Evolutionary conservation across 2,797 vertebrate species (phyloP).

Genomic region (Microcaecilia unicolor): DNA sequence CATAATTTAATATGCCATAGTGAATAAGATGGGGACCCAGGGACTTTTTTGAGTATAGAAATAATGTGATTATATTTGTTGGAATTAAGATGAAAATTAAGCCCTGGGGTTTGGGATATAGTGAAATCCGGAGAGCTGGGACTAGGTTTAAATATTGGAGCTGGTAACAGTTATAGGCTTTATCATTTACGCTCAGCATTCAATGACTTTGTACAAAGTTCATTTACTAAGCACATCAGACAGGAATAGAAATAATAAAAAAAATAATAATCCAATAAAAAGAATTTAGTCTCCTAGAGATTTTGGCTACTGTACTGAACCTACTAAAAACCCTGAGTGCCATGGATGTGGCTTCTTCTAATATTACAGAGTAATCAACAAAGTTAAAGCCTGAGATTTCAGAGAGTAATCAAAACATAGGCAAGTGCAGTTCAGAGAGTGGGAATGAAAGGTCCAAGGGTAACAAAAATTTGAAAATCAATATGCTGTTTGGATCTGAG

Average conservation of each 20-base stretch:
- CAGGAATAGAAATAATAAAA: conserved; percentile 45
- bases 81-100: too few species aligned
- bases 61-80: too few species aligned
- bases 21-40: too few species aligned
- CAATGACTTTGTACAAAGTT: conserved; percentile 29
- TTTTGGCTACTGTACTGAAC: too few species aligned
- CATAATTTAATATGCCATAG: too few species aligned
- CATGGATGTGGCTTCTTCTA: conserved; percentile 22
- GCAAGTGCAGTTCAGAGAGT: conserved; percentile 17
- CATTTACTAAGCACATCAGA: conserved; percentile 44
- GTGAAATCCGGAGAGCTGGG: too few species aligned
- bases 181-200: too few species aligned
- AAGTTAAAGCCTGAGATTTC: conserved; percentile 8
- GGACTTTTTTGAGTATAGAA: too few species aligned
- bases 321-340: too few species aligned
- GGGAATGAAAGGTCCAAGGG: conserved; percentile 12
- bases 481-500: conserved; percentile 7
- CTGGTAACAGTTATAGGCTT: too few species aligned
- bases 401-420: conserved; percentile 11
- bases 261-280: conserved; percentile 56
- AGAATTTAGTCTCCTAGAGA: conserved; percentile 52
- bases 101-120: too few species aligned
- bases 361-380: conserved; percentile 34
- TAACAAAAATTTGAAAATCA: conserved; percentile 2
- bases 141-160: too few species aligned